Conservation (phyloP, 2,888 invertebrate genomes). For the Chymomyza amoena region DNA sequence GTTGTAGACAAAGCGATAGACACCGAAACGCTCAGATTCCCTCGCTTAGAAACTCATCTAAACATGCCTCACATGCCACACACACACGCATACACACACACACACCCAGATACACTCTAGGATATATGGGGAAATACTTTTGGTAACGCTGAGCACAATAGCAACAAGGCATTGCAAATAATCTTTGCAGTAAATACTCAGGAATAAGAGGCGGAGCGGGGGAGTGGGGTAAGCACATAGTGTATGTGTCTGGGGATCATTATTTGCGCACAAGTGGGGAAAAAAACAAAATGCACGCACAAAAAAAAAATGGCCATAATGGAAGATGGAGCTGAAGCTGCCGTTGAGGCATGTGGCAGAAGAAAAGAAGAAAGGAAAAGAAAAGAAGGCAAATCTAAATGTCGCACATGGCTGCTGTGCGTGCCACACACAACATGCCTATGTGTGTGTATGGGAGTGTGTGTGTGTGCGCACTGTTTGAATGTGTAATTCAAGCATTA, state of each 20-base stretch:
- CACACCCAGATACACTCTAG: too few relatives aligned
- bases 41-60: neutral
- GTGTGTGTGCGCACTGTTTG: conserved; percentile 33
- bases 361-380: neutral
- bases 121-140: neutral
- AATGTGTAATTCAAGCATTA: conserved; percentile 74
- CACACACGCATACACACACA: neutral
- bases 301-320: neutral
- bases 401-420: conserved; percentile 67
- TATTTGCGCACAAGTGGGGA: conserved; percentile 65
- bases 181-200: conserved; percentile 69
- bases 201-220: conserved; percentile 10
- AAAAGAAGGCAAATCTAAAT: conserved; percentile 33
- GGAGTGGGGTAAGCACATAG: conserved; percentile 11
- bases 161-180: conserved; percentile 68
- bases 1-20: conserved; percentile 65
- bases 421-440: neutral
- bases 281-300: conserved; percentile 67
- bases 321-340: neutral
- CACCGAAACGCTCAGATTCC: neutral
- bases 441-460: neutral
- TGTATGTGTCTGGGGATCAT: conserved; percentile 73
- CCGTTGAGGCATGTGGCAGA: neutral
- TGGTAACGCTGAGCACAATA: conserved; percentile 31
- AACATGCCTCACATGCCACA: neutral